These are phyloP conservation scores for Colaptes auratus DNA, from an alignment of 2,113 vertebrate genomes.

Conservation along the genomic window DNA sequence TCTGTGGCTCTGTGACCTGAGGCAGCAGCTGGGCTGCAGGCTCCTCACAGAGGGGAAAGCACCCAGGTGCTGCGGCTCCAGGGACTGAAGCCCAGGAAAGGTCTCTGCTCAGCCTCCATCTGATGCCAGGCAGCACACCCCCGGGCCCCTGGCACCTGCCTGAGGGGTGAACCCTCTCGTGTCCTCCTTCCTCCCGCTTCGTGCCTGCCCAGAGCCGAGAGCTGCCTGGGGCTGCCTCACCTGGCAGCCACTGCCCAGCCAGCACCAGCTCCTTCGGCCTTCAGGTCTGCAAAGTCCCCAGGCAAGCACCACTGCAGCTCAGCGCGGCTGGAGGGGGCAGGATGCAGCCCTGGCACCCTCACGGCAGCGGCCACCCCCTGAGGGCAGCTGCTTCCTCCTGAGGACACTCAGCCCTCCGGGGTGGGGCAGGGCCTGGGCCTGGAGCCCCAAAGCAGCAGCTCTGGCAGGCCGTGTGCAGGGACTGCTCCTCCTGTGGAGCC, in stretches of 20 bases:
- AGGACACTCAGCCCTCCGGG: neutral
- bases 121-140: fast-evolving
- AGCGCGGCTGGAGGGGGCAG: neutral
- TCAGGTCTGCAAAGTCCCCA: fast-evolving
- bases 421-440: neutral
- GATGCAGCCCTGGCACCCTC: neutral
- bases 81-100: neutral
- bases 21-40: fast-evolving
- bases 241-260: neutral
- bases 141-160: neutral
- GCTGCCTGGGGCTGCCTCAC: neutral
- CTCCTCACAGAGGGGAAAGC: neutral
- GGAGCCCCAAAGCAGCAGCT: neutral
- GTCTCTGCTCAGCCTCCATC: neutral
- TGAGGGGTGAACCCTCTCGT: fast-evolving
- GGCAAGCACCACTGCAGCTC: neutral
- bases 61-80: fast-evolving
- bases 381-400: neutral
- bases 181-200: neutral
- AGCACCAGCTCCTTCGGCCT: neutral
- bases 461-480: neutral
- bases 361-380: neutral
- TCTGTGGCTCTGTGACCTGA: too few species aligned
- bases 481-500: neutral
- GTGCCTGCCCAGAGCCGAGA: neutral